Evolutionary conservation across 1,140 invertebrate species (phyloP).

Genomic region (Lucilia sericata): DNA sequence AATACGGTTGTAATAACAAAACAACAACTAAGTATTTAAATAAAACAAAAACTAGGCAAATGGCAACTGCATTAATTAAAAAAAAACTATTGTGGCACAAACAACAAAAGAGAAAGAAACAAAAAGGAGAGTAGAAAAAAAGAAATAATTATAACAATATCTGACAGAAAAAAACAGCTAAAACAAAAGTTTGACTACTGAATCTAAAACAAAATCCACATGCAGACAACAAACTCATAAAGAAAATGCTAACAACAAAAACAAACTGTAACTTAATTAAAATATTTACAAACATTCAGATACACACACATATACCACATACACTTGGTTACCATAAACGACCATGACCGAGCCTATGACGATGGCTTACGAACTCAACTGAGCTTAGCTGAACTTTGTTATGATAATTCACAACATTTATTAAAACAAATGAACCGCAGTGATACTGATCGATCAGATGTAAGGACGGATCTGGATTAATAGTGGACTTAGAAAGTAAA

Average conservation of each 20-base stretch:
- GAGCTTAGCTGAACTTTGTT: background rate
- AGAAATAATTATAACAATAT: background rate
- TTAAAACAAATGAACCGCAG: no score
- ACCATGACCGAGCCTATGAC: conserved; percentile 17
- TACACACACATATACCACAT: background rate
- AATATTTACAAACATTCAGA: background rate
- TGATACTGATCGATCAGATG: no score
- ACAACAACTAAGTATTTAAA: background rate
- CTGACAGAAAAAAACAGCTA: background rate
- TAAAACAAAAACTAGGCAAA: background rate
- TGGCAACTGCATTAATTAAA: conserved; percentile 24
- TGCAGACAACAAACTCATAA: background rate
- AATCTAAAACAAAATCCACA: background rate
- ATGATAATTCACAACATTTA: background rate
- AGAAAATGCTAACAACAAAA: background rate
- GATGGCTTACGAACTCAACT: background rate
- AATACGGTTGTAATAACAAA: background rate
- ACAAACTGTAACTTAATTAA: conserved; percentile 23
- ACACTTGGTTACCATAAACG: background rate
- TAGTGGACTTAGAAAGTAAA: no score
- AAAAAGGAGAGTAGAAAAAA: no score
- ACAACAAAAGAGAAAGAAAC: background rate
- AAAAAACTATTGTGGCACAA: conserved; percentile 1
- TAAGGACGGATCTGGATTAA: no score
- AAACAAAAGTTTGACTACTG: background rate